phyloP scores from a whole-genome alignment of 2,113 vertebrate species.

The Solea senegalensis region DNA sequence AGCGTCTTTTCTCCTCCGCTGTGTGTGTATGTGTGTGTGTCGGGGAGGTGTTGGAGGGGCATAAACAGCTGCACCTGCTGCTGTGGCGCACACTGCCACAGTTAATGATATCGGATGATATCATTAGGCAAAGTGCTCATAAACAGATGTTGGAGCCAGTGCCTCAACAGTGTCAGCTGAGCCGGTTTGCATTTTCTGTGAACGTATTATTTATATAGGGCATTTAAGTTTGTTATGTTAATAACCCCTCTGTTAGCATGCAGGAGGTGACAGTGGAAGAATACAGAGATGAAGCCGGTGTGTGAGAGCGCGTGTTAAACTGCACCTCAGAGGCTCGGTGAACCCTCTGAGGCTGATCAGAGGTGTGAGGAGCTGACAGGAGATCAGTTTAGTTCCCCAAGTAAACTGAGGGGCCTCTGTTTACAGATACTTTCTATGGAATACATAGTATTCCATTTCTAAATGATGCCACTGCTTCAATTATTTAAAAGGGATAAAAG shows the following conservation, averaged over 20 bases:
- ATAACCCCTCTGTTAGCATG: slow-evolving; percentile 99
- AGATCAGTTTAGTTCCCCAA: slow-evolving; percentile 43
- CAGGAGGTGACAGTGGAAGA: slow-evolving; percentile 93
- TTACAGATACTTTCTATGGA: no score
- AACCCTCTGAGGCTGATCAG: slow-evolving; percentile 35
- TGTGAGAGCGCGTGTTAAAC: slow-evolving; percentile 67
- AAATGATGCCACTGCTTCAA: no score
- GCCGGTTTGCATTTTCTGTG: slow-evolving; percentile 87
- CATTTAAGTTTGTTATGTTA: slow-evolving; percentile 99
- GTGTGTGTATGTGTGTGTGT: slow-evolving; percentile 54
- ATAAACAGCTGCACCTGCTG: slow-evolving; percentile 99
- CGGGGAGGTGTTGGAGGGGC: slow-evolving; percentile 72
- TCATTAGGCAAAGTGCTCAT: slow-evolving; percentile 99
- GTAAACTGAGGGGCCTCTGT: neutral
- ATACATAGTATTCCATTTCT: no score
- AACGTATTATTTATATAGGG: slow-evolving; percentile 99
- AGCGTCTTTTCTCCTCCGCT: slow-evolving; percentile 87
- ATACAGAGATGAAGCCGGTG: slow-evolving; percentile 89
- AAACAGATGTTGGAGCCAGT: slow-evolving; percentile 99
- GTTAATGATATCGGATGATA: slow-evolving; percentile 99
- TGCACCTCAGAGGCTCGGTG: slow-evolving; percentile 37
- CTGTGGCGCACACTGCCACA: slow-evolving; percentile 94
- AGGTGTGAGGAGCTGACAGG: slow-evolving; percentile 44
- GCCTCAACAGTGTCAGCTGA: slow-evolving; percentile 99
- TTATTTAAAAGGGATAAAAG: no score